Evolutionary conservation across 2,113 vertebrate species (phyloP), one percentile per base, ranked within the genome.

Genomic region (Sprattus sprattus): DNA sequence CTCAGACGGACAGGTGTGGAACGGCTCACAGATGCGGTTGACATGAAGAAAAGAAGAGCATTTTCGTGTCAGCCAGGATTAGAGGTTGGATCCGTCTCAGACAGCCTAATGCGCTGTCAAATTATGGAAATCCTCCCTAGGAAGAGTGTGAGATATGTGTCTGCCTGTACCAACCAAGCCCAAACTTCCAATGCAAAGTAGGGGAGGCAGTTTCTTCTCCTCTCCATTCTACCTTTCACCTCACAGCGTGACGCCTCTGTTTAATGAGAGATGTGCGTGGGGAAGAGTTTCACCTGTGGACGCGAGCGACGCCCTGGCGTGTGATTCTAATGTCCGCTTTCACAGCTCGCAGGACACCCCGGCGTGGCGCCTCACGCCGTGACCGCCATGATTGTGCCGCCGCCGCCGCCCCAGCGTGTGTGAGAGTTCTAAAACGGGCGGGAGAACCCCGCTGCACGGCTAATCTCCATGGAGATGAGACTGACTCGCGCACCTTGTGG

Each of bases 71-170:
- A 92, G 93, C 89, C 89, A 90, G 93, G 92, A 95, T 96, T 96
- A 95, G 89, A 91, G 89, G 89, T 90, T 89, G 91, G 91, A 94
- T 95, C 91, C 94, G 92, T 93, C 92, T 95, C 88, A 93, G 91
- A 92, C 93, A 92, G 93, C 88, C 93, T 92, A 94, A 94, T 94
- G 93, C 93, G 92, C 90, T 94, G 93, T 95, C 94, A 94, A 94
- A 93, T 96, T 95, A 95, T 95, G 94, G 89, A 95, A 95, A 95
- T 96, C 92, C 91, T 81, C 57, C 81, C 89, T 94, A 88, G 89
- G 80, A 92, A 92, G 92, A 94, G 94, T 90, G 91, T 92, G 93
- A 91, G 93, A 92, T 94, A 93, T 95, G 91, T 91, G 93, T 90
- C 91, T 92, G 90, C 85, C 91, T 86, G 2, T 15, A 16, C 71